Conservation (phyloP, 2,113 vertebrate species). For the Crotophaga sulcirostris region DNA sequence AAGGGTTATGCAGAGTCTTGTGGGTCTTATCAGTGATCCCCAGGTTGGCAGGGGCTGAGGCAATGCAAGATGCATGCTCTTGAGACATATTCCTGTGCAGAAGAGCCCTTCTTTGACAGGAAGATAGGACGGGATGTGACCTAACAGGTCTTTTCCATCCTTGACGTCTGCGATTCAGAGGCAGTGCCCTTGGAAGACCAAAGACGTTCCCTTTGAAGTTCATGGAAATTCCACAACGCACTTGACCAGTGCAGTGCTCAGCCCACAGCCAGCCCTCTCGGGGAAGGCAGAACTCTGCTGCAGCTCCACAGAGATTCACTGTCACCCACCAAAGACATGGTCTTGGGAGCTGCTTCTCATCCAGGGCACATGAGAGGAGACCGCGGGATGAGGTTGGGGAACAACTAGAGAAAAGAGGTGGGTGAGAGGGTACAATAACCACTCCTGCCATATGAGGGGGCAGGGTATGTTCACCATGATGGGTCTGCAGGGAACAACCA, state of each 20-base stretch:
- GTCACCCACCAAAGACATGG: background rate
- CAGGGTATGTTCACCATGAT: background rate
- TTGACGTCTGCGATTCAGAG: background rate
- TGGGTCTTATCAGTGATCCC: conserved; percentile 7
- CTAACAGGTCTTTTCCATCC: conserved; percentile 1
- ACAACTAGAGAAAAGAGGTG: background rate
- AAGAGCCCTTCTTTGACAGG: conserved; percentile 34
- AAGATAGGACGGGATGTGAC: conserved; percentile 6
- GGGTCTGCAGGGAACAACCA: background rate
- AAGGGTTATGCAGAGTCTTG: background rate
- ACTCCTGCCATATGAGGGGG: background rate
- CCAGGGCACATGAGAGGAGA: background rate
- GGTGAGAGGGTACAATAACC: background rate
- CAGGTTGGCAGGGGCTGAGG: background rate
- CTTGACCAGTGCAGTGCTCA: background rate
- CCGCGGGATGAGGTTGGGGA: background rate
- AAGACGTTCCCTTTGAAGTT: conserved; percentile 35
- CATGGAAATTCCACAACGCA: background rate
- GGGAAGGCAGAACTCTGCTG: background rate
- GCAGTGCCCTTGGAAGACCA: background rate
- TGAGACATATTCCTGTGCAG: background rate
- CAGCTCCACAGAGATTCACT: background rate
- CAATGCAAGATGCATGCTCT: background rate
- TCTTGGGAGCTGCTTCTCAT: background rate
- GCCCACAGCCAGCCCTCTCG: rapidly evolving